phyloP scores from a whole-genome alignment of 2,888 invertebrate genomes.

The Athalia rosae region DNA sequence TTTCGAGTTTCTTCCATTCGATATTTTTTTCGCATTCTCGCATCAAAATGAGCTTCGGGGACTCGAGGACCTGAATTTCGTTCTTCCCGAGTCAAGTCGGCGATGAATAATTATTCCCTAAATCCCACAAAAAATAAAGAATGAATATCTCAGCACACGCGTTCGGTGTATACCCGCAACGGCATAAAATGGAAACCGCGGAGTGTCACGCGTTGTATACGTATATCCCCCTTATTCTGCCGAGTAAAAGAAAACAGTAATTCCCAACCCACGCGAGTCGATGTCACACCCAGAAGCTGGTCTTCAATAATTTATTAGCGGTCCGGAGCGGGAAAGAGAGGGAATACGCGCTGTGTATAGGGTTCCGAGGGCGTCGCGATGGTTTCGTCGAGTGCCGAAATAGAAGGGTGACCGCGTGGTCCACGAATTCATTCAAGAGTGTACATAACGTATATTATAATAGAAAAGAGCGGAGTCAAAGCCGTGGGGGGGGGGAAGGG shows the following conservation, averaged over 20 bases:
- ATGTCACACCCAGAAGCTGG: constrained; percentile 71
- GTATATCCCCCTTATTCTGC: background rate
- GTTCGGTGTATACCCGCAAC: no score
- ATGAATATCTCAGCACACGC: no score
- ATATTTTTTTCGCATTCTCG: no score
- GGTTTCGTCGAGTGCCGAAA: constrained; percentile 41
- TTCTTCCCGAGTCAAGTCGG: no score
- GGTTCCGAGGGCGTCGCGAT: constrained; percentile 48
- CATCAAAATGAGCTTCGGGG: no score
- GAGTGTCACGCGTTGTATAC: background rate
- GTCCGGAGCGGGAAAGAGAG: constrained; percentile 47
- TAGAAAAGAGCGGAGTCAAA: background rate
- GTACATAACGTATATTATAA: background rate
- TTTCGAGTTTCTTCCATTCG: no score
- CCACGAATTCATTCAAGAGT: background rate
- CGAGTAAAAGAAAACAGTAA: constrained; percentile 31
- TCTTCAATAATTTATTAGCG: constrained; percentile 74
- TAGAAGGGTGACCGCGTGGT: constrained; percentile 10
- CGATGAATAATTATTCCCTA: no score
- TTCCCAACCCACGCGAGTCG: constrained; percentile 53
- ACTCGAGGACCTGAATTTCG: no score
- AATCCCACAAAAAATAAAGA: no score
- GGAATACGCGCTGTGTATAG: constrained; percentile 21
- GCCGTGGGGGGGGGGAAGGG: no score
- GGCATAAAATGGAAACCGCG: background rate